These are phyloP conservation scores for Orycteropus afer DNA, from an alignment of 2,113 vertebrate species.

Conservation along the genomic window DNA sequence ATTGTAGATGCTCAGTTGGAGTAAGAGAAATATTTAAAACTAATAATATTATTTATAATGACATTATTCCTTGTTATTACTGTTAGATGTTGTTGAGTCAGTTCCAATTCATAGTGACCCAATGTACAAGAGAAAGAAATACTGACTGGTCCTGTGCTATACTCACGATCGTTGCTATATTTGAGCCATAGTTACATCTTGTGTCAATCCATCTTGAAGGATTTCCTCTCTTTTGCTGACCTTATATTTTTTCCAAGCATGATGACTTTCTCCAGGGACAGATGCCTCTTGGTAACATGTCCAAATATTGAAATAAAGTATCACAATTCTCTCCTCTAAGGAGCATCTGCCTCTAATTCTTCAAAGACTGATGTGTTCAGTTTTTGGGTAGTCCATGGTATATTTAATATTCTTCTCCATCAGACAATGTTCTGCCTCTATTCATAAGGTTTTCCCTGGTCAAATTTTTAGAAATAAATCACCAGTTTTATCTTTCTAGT, in stretches of 20 bases:
- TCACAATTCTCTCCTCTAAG: too few relatives aligned
- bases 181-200: not conserved
- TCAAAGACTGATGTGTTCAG: too few relatives aligned
- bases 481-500: too few relatives aligned
- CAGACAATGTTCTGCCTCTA: too few relatives aligned
- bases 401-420: too few relatives aligned
- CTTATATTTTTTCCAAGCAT: not conserved
- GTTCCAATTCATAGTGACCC: not conserved
- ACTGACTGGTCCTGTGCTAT: not conserved
- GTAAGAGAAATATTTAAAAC: not conserved
- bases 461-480: too few relatives aligned
- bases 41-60: not conserved
- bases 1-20: not conserved
- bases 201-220: not conserved
- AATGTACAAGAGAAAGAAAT: not conserved
- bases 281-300: too few relatives aligned
- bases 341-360: too few relatives aligned
- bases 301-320: too few relatives aligned
- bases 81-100: not conserved
- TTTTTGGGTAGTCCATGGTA: too few relatives aligned
- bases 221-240: not conserved
- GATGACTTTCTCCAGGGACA: not conserved
- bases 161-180: not conserved
- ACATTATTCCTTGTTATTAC: too few relatives aligned
- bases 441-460: too few relatives aligned